Evolutionary conservation across 2,113 vertebrate genomes (phyloP).

Genomic region (Mirounga angustirostris): DNA sequence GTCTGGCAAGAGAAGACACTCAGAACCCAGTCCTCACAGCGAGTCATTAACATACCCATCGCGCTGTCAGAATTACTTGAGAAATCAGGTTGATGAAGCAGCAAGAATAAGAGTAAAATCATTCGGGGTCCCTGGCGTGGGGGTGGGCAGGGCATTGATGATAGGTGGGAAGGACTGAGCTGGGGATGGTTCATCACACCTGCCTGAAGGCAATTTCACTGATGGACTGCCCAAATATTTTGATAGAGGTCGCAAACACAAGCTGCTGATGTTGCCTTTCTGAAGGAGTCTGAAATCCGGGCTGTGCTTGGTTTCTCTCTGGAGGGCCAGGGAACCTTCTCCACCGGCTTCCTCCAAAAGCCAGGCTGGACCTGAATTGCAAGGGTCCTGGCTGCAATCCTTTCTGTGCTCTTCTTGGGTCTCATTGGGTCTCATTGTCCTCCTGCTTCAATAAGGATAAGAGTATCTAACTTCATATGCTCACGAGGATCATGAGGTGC

Average conservation of each 20-base stretch:
- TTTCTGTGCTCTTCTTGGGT: background rate
- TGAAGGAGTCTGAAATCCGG: background rate
- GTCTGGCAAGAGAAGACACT: conserved; percentile 64
- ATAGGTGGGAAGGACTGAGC: background rate
- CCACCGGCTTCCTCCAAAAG: background rate
- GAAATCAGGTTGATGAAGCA: conserved; percentile 70
- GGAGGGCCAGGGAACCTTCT: background rate
- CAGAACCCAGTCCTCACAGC: background rate
- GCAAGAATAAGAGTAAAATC: background rate
- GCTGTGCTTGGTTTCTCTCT: background rate
- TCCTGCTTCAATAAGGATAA: background rate
- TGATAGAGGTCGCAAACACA: background rate
- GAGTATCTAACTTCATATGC: background rate
- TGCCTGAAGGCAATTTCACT: background rate
- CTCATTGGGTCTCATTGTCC: background rate
- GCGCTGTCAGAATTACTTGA: conserved; percentile 67
- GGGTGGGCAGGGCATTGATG: background rate
- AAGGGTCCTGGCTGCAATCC: background rate
- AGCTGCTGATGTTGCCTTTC: background rate
- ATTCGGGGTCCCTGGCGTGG: conserved; percentile 4
- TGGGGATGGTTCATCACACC: background rate
- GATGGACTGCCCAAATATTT: background rate
- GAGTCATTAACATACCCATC: background rate
- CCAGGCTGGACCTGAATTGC: background rate
- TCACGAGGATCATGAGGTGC: background rate